Evolutionary conservation across 2,113 vertebrate species (phyloP).

Genomic region (Gymnorhina tibicen): DNA sequence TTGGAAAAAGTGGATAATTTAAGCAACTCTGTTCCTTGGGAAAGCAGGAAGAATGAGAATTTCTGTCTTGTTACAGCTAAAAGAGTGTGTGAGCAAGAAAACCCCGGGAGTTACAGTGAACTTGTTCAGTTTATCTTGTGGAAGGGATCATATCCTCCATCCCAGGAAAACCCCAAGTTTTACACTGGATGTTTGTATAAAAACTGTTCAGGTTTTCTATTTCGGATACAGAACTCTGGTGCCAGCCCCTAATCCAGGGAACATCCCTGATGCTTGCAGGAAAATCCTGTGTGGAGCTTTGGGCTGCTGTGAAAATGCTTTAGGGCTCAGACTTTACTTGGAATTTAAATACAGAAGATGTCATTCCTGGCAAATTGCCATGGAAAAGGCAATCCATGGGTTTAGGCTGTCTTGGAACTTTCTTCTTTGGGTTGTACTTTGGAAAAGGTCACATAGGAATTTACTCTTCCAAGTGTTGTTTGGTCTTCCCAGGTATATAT

Average conservation of each 20-base stretch:
- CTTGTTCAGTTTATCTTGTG: rapidly evolving
- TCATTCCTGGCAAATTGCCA: neutral
- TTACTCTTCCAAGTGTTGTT: neutral
- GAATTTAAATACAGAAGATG: neutral
- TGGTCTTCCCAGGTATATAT: rapidly evolving
- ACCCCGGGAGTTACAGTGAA: neutral
- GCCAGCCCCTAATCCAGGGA: neutral
- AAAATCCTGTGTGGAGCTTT: neutral
- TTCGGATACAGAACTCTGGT: neutral
- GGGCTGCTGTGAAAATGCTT: neutral
- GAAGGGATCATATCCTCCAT: neutral
- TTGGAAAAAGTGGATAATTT: neutral
- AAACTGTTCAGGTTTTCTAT: neutral
- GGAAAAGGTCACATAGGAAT: neutral
- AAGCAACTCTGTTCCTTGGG: neutral
- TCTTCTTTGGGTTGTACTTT: neutral
- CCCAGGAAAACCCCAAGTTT: neutral
- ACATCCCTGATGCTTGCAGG: neutral
- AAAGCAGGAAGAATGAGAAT: neutral
- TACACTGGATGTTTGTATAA: neutral
- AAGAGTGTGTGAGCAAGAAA: neutral
- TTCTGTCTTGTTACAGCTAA: neutral
- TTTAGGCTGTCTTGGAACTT: neutral
- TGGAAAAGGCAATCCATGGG: neutral
- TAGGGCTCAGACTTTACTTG: neutral